Evolutionary conservation across 1,140 invertebrate genomes (phyloP).

Genomic region (Xylocopa sonorina): DNA sequence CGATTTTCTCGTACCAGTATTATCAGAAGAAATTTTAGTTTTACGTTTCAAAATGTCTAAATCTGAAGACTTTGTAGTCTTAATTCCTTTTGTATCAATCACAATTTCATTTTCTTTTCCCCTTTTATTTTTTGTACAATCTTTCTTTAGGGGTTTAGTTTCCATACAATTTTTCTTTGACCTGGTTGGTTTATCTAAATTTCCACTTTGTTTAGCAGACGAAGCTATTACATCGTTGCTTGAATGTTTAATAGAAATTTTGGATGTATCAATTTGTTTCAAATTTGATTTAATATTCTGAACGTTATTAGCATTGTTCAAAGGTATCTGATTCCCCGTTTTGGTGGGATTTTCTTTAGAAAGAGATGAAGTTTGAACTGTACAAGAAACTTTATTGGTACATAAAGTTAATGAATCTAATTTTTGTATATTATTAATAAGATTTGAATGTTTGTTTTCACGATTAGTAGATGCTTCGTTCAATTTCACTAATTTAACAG

Average conservation of each 20-base stretch:
- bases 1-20: not conserved
- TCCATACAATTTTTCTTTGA: not conserved
- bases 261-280: not conserved
- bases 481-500: constrained; percentile 54
- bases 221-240: not conserved
- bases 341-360: not conserved
- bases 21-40: not conserved
- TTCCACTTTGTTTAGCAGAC: not conserved
- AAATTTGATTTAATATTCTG: constrained; percentile 23
- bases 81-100: constrained; percentile 1
- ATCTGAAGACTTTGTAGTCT: constrained; percentile 17
- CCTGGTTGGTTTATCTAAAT: not conserved
- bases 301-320: constrained; percentile 11
- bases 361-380: not conserved
- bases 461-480: not conserved
- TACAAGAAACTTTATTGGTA: not conserved
- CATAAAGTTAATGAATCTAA: not conserved
- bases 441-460: not conserved
- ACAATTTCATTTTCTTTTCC: constrained; percentile 51
- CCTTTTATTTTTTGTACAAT: constrained; percentile 3
- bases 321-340: not conserved
- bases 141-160: not conserved
- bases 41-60: constrained; percentile 12
- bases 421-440: not conserved
- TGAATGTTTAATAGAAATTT: not conserved